phyloP scores from a whole-genome alignment of 2,113 vertebrate genomes.

The Echinops telfairi region DNA sequence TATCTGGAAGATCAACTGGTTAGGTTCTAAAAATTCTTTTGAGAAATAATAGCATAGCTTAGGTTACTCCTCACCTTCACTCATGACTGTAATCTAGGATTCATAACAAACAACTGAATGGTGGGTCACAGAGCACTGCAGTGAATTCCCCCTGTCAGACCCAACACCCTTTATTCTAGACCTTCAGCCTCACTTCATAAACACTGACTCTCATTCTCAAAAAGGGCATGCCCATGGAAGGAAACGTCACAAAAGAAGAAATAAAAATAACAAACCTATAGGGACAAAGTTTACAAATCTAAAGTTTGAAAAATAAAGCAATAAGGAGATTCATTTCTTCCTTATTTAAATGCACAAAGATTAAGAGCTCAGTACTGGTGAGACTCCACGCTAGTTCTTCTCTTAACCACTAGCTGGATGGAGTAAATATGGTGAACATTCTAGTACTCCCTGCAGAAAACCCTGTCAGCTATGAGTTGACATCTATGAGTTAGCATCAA shows the following conservation, averaged over 20 bases:
- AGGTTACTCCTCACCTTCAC: not conserved
- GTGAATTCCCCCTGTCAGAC: slow-evolving; percentile 1
- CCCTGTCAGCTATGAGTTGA: too few species aligned
- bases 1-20: not conserved
- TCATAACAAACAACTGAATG: not conserved
- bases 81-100: not conserved
- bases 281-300: not conserved
- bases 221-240: not conserved
- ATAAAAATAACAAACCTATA: slow-evolving; percentile 32
- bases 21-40: slow-evolving; percentile 33
- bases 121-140: not conserved
- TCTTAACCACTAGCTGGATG: not conserved
- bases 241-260: not conserved
- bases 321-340: not conserved
- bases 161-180: not conserved
- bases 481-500: too few species aligned
- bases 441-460: too few species aligned
- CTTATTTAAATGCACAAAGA: slow-evolving; percentile 1
- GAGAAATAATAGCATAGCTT: slow-evolving; percentile 29
- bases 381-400: not conserved
- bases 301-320: slow-evolving; percentile 30
- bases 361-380: not conserved
- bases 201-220: not conserved
- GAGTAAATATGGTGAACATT: not conserved
- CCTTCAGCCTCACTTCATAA: not conserved